phyloP scores from a whole-genome alignment of 1,140 invertebrate species.

The Trigoniulus corallinus region DNA sequence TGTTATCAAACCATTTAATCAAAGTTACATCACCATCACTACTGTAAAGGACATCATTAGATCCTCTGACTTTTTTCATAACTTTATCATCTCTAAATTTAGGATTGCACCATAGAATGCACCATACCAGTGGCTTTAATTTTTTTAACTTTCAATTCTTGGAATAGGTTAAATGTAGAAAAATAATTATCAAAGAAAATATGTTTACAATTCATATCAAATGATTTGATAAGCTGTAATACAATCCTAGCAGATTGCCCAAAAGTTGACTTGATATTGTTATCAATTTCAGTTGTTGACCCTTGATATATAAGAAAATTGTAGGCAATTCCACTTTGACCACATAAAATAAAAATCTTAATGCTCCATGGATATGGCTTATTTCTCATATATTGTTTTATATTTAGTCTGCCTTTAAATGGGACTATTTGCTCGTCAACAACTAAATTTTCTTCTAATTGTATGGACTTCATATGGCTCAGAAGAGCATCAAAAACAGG shows the following conservation, averaged over 20 bases:
- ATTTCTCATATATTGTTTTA: constrained; percentile 18
- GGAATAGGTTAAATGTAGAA: constrained; percentile 6
- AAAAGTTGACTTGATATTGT: constrained; percentile 6
- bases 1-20: background rate
- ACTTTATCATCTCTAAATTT: constrained; percentile 9
- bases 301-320: constrained; percentile 14
- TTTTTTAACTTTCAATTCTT: constrained; percentile 2
- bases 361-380: constrained; percentile 17
- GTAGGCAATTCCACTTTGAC: background rate
- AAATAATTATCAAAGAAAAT: constrained; percentile 16
- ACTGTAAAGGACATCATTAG: background rate
- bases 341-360: constrained; percentile 12
- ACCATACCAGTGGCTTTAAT: constrained; percentile 11
- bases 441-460: background rate
- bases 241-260: constrained; percentile 4
- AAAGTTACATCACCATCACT: background rate
- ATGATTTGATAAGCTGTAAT: background rate
- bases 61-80: constrained; percentile 11
- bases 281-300: constrained; percentile 9
- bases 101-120: constrained; percentile 10
- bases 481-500: background rate
- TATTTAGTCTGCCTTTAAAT: constrained; percentile 24
- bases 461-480: background rate
- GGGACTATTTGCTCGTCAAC: constrained; percentile 27
- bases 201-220: background rate